Evolutionary conservation across 2,888 invertebrate genomes (phyloP).

Genomic region (Caenorhabditis zanzibari): DNA sequence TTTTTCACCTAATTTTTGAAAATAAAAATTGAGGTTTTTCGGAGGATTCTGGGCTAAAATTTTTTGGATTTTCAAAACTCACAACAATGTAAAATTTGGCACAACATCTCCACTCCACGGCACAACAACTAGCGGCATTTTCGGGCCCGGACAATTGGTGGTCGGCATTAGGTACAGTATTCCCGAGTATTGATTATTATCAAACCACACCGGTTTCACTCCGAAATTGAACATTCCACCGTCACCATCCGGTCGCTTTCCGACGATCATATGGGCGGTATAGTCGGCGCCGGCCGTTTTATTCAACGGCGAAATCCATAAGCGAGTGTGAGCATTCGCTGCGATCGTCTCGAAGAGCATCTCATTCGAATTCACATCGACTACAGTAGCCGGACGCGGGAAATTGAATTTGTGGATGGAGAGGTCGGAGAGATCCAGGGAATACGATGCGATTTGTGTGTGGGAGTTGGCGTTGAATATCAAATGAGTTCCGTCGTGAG

Average conservation of each 20-base stretch:
- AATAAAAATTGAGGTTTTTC: too few species aligned
- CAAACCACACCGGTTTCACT: background rate
- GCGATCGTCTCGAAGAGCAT: conserved; percentile 28
- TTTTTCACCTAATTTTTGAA: too few species aligned
- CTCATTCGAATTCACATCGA: conserved; percentile 20
- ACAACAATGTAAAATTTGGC: too few species aligned
- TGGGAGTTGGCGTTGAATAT: conserved; percentile 25
- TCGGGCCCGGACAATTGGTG: background rate
- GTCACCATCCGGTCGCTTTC: background rate
- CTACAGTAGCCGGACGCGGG: background rate
- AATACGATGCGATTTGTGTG: background rate
- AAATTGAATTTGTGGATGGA: background rate
- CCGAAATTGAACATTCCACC: background rate
- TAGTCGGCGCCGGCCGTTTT: background rate
- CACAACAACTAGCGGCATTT: conserved; percentile 74
- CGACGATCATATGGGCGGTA: too few species aligned
- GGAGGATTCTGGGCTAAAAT: too few species aligned
- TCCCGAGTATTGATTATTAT: background rate
- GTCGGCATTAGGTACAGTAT: background rate
- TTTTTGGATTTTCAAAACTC: too few species aligned
- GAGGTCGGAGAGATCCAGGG: background rate
- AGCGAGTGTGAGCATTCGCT: conserved; percentile 1
- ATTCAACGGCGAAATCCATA: conserved; percentile 5
- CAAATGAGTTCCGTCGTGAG: conserved; percentile 8
- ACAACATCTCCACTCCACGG: conserved; percentile 37